phyloP scores from a whole-genome alignment of 1,140 invertebrate genomes.

The Trinorchestia longiramus region DNA sequence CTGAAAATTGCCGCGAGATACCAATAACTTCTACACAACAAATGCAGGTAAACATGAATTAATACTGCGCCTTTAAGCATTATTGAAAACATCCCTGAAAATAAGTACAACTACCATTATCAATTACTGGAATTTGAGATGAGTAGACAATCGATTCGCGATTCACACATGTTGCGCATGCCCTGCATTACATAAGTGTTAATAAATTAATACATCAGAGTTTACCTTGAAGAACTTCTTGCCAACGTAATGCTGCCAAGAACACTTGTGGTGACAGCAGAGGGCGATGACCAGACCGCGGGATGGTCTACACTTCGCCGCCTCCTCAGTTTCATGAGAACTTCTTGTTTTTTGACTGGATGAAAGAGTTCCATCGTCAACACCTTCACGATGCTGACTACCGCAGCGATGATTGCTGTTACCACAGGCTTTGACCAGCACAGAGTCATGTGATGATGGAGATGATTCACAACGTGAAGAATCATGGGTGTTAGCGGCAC shows the following conservation, averaged over 20 bases:
- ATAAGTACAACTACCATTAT: too few relatives aligned
- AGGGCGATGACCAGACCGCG: constrained; percentile 81
- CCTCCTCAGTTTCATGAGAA: not conserved
- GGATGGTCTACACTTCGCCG: not conserved
- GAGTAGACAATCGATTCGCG: too few relatives aligned
- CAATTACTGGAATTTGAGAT: too few relatives aligned
- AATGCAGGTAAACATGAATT: too few relatives aligned
- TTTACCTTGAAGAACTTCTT: constrained; percentile 75
- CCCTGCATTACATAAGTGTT: not conserved
- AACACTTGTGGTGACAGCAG: constrained; percentile 89
- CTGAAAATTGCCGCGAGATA: too few relatives aligned
- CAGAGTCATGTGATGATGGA: not conserved
- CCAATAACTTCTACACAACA: too few relatives aligned
- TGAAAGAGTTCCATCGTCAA: not conserved
- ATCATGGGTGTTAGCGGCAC: not conserved
- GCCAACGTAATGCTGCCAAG: constrained; percentile 79
- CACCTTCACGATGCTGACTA: not conserved
- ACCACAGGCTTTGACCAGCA: not conserved
- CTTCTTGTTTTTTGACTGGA: not conserved
- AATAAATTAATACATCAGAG: not conserved
- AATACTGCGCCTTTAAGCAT: too few relatives aligned
- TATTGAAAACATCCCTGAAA: too few relatives aligned
- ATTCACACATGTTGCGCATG: too few relatives aligned
- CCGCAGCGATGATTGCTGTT: too few relatives aligned
- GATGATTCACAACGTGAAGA: not conserved